Conservation (phyloP, 2,888 invertebrate genomes). For the Drosophila tanythrix region DNA sequence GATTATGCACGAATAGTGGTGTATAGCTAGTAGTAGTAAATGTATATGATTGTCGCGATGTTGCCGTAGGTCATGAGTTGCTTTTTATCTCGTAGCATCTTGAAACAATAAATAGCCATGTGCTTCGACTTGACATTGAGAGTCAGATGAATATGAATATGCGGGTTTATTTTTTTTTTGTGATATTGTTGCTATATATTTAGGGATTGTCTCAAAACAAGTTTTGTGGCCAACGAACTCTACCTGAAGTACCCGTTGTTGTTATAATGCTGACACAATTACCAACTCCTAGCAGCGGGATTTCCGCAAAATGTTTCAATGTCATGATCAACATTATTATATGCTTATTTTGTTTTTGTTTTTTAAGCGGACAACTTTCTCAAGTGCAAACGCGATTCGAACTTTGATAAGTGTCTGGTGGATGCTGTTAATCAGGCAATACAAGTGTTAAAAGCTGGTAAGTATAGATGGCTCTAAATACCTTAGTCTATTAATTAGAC, state of each 20-base stretch:
- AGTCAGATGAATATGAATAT: conserved; percentile 50
- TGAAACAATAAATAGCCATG: conserved; percentile 47
- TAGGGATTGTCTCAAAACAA: conserved; percentile 50
- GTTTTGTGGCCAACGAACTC: conserved; percentile 65
- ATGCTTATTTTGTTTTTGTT: conserved; percentile 29
- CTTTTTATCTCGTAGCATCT: conserved; percentile 48
- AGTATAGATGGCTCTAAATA: conserved; percentile 43
- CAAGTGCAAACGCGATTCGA: conserved; percentile 86
- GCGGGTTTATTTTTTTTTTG: conserved; percentile 45
- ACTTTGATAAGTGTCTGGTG: conserved; percentile 87
- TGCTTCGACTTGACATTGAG: conserved; percentile 77
- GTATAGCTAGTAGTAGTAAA: conserved; percentile 11
- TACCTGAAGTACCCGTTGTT: conserved; percentile 38
- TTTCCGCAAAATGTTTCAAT: conserved; percentile 68
- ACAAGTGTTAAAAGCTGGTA: conserved; percentile 87
- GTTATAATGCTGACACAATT: conserved; percentile 57
- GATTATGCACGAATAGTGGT: conserved; percentile 8
- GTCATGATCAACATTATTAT: conserved; percentile 50
- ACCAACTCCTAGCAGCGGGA: conserved; percentile 32
- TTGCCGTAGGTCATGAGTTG: conserved; percentile 72
- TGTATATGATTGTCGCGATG: conserved; percentile 15
- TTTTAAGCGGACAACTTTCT: conserved; percentile 87
- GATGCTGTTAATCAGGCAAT: conserved; percentile 87
- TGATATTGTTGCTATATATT: conserved; percentile 33
- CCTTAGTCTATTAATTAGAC: conserved; percentile 3